Base-by-base conservation (phyloP, 2,113 vertebrate species). In the Tetraodon nigroviridis region DNA sequence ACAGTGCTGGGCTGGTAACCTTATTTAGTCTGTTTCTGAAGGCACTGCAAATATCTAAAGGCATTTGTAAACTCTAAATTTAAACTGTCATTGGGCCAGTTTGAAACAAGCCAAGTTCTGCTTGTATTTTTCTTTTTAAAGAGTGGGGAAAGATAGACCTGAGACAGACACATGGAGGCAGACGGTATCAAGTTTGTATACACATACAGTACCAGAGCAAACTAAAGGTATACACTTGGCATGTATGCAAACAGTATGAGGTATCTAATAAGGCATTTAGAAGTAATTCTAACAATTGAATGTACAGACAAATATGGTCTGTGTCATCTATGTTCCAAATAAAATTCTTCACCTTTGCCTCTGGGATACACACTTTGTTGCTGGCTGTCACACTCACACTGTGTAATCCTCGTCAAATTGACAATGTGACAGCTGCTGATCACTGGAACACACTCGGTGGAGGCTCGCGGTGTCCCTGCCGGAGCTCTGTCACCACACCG, bases 381-480 rank as follows among this genome's bases (percentile, higher is more conserved):
- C 32, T 48, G 50, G 7, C 59, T 48, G 47, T 21, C 48, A 51
- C 37, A 18, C 27, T 41, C 63, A n/a, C n/a, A n/a, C 51, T 58
- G 55, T 6, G 71, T 79, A 65, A 82, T 69, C 69, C 21, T 52
- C 52, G 61, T 72, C 63, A 53, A 19, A 52, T 32, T 24, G 74
- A 74, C 76, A 51, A 18, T 66, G 60, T 64, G 64, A 66, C 81
- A 78, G 80, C 80, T 83, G 76, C 2, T 1, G 54, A 53, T 72
- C 18, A 47, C 46, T 21, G 57, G 57, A 54, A 63, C 62, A 16
- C 37, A 45, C 55, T 51, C 52, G 22, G 24, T 24, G 24, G 1
- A 16, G 69, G 48, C 56, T 45, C 45, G 51, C 60, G 3, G 48
- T 0, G 60, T 51, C 50, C 15, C 55, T 57, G 51, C 54, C 44